Evolutionary conservation across 2,797 vertebrate genomes (phyloP).

Genomic region (Limosa lapponica): DNA sequence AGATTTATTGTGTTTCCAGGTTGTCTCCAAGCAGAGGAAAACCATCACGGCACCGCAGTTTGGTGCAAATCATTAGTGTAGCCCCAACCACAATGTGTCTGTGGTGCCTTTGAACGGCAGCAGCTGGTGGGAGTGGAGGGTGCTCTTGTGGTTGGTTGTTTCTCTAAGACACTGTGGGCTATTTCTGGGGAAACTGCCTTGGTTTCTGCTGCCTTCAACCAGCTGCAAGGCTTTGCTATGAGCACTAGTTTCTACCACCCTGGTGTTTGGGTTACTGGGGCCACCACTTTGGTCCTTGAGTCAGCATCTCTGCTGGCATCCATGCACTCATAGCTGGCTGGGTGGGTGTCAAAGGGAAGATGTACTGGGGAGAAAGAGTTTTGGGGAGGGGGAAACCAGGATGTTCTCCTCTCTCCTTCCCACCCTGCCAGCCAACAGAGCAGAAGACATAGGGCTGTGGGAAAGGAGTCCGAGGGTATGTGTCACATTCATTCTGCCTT

Average conservation of each 20-base stretch:
- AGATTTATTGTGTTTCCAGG: neutral
- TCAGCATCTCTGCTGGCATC: neutral
- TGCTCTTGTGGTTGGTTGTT: neutral
- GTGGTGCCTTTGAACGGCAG: rapidly evolving
- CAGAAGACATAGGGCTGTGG: too few relatives aligned
- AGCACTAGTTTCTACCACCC: neutral
- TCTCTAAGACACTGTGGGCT: neutral
- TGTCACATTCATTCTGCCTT: too few relatives aligned
- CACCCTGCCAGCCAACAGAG: too few relatives aligned
- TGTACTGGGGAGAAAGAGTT: neutral
- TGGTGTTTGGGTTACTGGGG: neutral
- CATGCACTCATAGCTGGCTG: neutral
- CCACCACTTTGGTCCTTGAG: neutral
- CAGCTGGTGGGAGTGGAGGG: neutral
- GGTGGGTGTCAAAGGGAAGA: neutral
- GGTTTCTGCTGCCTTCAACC: neutral
- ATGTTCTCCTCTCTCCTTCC: neutral
- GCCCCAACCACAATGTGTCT: rapidly evolving
- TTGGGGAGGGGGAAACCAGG: neutral
- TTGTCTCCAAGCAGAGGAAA: neutral
- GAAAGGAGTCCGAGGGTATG: too few relatives aligned
- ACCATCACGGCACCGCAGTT: rapidly evolving
- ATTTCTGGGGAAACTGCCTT: neutral
- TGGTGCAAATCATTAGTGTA: rapidly evolving
- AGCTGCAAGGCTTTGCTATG: neutral